Conservation (phyloP, 2,797 vertebrate species). For the Microchirus variegatus region DNA sequence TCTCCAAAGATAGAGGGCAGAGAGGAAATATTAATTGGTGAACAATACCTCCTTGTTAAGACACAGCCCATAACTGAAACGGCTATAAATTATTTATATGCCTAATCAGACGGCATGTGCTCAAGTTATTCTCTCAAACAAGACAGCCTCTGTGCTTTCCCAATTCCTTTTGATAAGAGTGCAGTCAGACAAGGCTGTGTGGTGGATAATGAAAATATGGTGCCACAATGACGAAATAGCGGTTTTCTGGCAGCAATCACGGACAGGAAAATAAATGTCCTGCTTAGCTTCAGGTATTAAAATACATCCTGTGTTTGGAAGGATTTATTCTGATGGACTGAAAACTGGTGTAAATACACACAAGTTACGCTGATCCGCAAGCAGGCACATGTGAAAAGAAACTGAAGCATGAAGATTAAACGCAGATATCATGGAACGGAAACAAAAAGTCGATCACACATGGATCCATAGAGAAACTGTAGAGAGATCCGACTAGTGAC, state of each 20-base stretch:
- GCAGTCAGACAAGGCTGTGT: conserved; percentile 46
- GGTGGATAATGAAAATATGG: conserved; percentile 60
- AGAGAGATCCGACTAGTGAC: not conserved
- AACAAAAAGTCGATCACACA: not conserved
- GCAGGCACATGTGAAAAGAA: conserved; percentile 24
- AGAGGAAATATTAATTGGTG: conserved; percentile 82
- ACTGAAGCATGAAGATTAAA: conserved; percentile 9
- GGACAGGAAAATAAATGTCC: conserved; percentile 55
- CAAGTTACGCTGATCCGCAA: conserved; percentile 18
- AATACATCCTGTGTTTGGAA: conserved; percentile 38
- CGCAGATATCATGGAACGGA: not conserved
- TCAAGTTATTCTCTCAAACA: conserved; percentile 66
- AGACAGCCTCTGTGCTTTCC: conserved; percentile 66
- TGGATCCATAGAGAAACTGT: conserved; percentile 11
- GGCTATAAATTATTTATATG: conserved; percentile 79
- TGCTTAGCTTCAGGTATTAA: conserved; percentile 41
- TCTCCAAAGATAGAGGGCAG: conserved; percentile 73
- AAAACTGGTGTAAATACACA: conserved; percentile 29
- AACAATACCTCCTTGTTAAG: conserved; percentile 67
- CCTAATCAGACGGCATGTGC: conserved; percentile 71
- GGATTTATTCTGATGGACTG: conserved; percentile 23
- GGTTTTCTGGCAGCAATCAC: conserved; percentile 69
- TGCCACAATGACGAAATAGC: conserved; percentile 60
- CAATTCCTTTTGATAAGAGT: conserved; percentile 48
- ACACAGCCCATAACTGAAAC: conserved; percentile 67